phyloP scores from a whole-genome alignment of 2,797 vertebrate species.

The Falco naumanni region DNA sequence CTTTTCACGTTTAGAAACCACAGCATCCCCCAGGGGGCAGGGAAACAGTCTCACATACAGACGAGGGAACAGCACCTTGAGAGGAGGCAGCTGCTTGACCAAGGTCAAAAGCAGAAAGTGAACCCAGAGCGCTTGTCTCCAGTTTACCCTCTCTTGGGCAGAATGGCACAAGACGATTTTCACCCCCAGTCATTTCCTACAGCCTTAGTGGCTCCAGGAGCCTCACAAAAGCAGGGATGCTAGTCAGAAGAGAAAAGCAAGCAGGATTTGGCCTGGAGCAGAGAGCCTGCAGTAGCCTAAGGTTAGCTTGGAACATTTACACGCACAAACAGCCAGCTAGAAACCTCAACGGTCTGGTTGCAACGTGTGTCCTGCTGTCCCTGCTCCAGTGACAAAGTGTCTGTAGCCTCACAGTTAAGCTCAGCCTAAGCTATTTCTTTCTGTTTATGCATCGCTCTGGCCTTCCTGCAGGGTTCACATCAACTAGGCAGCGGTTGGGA shows the following conservation, averaged over 20 bases:
- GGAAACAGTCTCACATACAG: background rate
- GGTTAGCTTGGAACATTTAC: background rate
- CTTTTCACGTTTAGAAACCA: too few species aligned
- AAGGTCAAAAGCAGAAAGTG: background rate
- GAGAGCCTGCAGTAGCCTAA: background rate
- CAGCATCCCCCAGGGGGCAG: background rate
- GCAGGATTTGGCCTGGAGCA: background rate
- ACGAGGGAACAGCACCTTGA: background rate
- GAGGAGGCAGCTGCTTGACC: background rate
- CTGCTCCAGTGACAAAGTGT: background rate
- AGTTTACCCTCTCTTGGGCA: background rate
- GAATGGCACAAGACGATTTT: background rate
- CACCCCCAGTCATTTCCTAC: background rate
- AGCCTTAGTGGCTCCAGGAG: background rate
- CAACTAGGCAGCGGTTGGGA: too few species aligned
- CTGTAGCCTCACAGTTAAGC: too few species aligned
- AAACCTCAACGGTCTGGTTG: background rate
- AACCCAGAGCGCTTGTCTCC: background rate
- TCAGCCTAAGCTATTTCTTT: too few species aligned
- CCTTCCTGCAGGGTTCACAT: too few species aligned
- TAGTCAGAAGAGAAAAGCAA: background rate
- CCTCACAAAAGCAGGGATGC: background rate
- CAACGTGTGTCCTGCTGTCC: background rate
- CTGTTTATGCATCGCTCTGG: too few species aligned
- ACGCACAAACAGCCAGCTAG: background rate